These are phyloP conservation scores for Pachyuromys duprasi DNA, from an alignment of 2,797 vertebrate species.

Conservation along the genomic window DNA sequence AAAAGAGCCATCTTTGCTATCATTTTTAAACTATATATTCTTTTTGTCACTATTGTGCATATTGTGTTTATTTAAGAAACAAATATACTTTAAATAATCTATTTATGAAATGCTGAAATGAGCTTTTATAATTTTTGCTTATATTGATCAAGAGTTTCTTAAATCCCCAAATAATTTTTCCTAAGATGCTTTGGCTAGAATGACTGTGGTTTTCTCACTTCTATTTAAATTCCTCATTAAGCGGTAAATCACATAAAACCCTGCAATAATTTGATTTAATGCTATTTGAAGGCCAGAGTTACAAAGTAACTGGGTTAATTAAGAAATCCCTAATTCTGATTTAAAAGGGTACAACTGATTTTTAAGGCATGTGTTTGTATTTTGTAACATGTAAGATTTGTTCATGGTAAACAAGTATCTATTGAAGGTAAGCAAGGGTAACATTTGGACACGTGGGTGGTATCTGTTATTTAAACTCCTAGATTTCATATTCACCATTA, in stretches of 20 bases:
- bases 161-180: background rate
- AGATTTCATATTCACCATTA: slow-evolving; percentile 55
- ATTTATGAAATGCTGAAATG: slow-evolving; percentile 5
- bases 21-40: slow-evolving; percentile 51
- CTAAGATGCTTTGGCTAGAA: background rate
- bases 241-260: background rate
- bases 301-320: slow-evolving; percentile 2
- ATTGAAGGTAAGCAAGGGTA: slow-evolving; percentile 9
- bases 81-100: background rate
- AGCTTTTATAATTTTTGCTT: background rate
- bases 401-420: slow-evolving; percentile 30
- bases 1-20: slow-evolving; percentile 56
- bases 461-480: slow-evolving; percentile 48
- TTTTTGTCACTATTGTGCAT: background rate
- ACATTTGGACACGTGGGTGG: slow-evolving; percentile 27
- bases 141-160: background rate
- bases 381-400: background rate
- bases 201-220: background rate
- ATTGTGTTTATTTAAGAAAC: slow-evolving; percentile 34
- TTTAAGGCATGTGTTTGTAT: background rate
- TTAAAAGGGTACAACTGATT: background rate
- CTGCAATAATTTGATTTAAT: slow-evolving; percentile 23
- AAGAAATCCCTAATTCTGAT: background rate
- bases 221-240: background rate
- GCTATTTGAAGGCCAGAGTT: background rate